phyloP scores from a whole-genome alignment of 2,797 vertebrate genomes.

The Xenops minutus region DNA sequence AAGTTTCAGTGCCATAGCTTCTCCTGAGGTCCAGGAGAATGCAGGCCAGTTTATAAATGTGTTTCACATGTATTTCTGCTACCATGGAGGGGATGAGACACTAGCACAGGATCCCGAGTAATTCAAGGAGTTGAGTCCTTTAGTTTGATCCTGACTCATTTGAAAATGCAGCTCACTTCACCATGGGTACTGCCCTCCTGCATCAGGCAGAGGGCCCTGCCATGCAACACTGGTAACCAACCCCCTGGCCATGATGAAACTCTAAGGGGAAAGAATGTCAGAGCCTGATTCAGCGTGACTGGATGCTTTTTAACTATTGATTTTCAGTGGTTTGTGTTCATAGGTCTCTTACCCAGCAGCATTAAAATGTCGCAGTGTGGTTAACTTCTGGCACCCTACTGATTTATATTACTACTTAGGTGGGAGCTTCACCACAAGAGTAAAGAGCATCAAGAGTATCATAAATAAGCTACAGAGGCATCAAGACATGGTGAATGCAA shows the following conservation, averaged over 20 bases:
- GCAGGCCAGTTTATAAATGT: not conserved
- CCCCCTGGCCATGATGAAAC: not conserved
- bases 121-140: not conserved
- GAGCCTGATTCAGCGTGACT: not conserved
- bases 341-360: not conserved
- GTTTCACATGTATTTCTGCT: not conserved
- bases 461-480: not conserved
- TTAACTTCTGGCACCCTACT: not conserved
- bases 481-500: not conserved
- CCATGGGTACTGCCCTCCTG: not conserved
- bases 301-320: not conserved
- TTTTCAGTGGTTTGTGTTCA: not conserved
- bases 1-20: not conserved
- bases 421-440: not conserved
- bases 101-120: not conserved
- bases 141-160: not conserved
- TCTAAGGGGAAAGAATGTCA: not conserved
- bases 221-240: not conserved
- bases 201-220: not conserved
- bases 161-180: not conserved
- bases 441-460: not conserved
- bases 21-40: not conserved
- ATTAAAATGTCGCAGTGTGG: not conserved
- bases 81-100: not conserved
- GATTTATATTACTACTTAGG: conserved; percentile 20